These are phyloP conservation scores for Gadopsis bispinosus DNA, from an alignment of 2,797 vertebrate species.

Conservation along the genomic window DNA sequence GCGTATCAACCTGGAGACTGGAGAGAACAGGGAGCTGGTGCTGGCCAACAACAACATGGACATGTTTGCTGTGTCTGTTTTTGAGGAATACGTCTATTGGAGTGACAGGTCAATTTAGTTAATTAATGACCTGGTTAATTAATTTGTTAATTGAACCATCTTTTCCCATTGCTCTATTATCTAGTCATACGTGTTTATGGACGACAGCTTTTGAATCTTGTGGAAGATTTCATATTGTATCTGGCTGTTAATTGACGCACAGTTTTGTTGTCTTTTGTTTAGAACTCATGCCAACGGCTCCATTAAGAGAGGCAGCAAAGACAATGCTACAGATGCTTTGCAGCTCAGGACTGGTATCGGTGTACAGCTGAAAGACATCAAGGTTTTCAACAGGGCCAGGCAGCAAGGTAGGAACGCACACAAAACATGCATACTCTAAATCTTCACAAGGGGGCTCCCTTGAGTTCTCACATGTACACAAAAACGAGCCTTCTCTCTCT, in stretches of 20 bases:
- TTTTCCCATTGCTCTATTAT: slow-evolving; percentile 5
- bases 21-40: slow-evolving; percentile 93
- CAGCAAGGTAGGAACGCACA: slow-evolving; percentile 89
- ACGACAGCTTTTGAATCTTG: slow-evolving; percentile 9
- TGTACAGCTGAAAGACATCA: slow-evolving; percentile 98
- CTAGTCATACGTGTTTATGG: neutral
- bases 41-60: slow-evolving; percentile 98
- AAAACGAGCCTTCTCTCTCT: neutral
- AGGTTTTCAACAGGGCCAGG: slow-evolving; percentile 95
- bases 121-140: neutral
- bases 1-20: slow-evolving; percentile 94
- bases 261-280: slow-evolving; percentile 35
- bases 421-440: neutral
- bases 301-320: slow-evolving; percentile 96
- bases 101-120: slow-evolving; percentile 89
- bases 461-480: neutral
- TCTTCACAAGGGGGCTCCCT: neutral
- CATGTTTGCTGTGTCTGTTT: slow-evolving; percentile 98
- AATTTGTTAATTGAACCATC: slow-evolving; percentile 1
- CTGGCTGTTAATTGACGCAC: neutral
- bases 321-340: slow-evolving; percentile 94
- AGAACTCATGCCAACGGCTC: slow-evolving; percentile 98
- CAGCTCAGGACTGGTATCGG: slow-evolving; percentile 94
- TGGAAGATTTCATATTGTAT: neutral
- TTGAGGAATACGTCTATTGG: slow-evolving; percentile 98